A percentile compares a stretch with the other conserved stretches of the same genome.
Evolutionary conservation across 2,113 vertebrate species (phyloP).

Genomic region (Eubucco bourcierii): DNA sequence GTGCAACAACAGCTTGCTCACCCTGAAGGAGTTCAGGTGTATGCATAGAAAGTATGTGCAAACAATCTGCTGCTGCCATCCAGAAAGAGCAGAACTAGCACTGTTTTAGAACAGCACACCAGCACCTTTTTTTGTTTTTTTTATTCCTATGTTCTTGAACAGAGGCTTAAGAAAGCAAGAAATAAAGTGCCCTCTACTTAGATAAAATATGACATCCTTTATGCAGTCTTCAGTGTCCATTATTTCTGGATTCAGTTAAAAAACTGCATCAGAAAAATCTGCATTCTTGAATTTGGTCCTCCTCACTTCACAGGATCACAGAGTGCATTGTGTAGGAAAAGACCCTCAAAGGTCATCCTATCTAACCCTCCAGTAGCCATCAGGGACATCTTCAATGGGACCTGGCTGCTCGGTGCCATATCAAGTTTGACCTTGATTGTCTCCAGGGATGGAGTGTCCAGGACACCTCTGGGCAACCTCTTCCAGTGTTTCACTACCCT

Average conservation of each 20-base stretch:
- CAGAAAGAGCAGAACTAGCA: not conserved
- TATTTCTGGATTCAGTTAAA: not conserved
- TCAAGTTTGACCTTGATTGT: too few species aligned
- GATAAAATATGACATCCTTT: not conserved
- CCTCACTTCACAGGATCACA: not conserved
- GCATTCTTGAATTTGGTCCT: not conserved
- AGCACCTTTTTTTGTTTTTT: not conserved
- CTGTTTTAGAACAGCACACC: not conserved
- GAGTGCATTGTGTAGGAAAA: too few species aligned
- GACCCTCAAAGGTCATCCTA: too few species aligned
- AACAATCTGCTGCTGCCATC: not conserved
- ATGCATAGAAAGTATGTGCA: fast-evolving
- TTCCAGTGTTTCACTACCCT: too few species aligned
- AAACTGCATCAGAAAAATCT: not conserved
- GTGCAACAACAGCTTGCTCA: not conserved
- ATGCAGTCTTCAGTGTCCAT: not conserved
- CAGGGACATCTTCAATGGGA: too few species aligned
- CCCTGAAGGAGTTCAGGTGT: not conserved
- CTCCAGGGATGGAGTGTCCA: too few species aligned
- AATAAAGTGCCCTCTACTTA: not conserved
- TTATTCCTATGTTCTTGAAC: not conserved
- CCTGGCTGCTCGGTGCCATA: too few species aligned
- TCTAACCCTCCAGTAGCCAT: too few species aligned
- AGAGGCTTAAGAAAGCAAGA: not conserved
- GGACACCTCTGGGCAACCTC: too few species aligned